Evolutionary conservation across 2,888 invertebrate genomes (phyloP).

Genomic region (Agrypnus murinus): DNA sequence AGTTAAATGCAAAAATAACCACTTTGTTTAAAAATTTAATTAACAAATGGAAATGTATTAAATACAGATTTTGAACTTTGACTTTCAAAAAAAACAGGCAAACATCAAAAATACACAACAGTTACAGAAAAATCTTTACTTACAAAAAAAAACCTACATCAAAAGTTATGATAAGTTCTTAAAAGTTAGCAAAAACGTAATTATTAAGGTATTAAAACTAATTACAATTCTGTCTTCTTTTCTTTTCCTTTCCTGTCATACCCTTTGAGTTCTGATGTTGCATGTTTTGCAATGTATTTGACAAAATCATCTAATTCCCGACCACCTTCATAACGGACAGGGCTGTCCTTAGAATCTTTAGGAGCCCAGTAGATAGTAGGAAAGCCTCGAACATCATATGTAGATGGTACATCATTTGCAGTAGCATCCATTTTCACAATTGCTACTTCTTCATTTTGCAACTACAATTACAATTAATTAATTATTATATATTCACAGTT

Average conservation of each 20-base stretch:
- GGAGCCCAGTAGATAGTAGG: constrained; percentile 98
- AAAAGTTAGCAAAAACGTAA: constrained; percentile 28
- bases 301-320: constrained; percentile 95
- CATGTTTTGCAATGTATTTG: constrained; percentile 94
- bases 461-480: constrained; percentile 70
- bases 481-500: constrained; percentile 7
- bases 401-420: constrained; percentile 95
- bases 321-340: constrained; percentile 91
- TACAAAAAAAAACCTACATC: constrained; percentile 47
- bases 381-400: constrained; percentile 96
- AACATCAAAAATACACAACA: background rate
- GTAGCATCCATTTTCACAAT: constrained; percentile 99
- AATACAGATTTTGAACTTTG: background rate
- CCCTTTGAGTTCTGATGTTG: constrained; percentile 90
- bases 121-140: constrained; percentile 36
- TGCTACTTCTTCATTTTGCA: constrained; percentile 89
- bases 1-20: background rate
- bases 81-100: background rate
- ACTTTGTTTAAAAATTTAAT: background rate
- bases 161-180: constrained; percentile 33
- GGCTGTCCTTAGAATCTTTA: constrained; percentile 84
- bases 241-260: constrained; percentile 90
- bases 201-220: constrained; percentile 24
- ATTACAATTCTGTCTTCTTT: constrained; percentile 78
- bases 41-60: background rate